Conservation (phyloP, 2,113 vertebrate genomes). For the Telmatochromis sp. region DNA sequence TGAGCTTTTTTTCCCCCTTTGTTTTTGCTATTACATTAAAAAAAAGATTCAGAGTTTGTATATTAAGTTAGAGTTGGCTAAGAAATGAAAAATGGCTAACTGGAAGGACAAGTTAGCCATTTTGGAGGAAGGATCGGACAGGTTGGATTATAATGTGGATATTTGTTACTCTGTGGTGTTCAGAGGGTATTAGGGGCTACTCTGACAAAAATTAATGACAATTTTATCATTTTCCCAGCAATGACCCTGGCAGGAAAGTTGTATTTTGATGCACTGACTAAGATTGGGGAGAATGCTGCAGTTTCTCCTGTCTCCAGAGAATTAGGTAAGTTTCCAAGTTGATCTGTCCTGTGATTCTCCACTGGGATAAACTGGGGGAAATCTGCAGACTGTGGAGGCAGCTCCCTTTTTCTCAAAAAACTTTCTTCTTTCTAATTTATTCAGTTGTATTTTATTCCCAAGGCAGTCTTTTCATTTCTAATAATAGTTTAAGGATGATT, state of each 20-base stretch:
- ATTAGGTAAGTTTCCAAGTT: slow-evolving; percentile 78
- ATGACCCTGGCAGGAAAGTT: slow-evolving; percentile 89
- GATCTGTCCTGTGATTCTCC: neutral
- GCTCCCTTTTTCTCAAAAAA: neutral
- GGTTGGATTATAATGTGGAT: neutral
- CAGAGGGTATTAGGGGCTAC: neutral
- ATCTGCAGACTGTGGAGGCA: neutral
- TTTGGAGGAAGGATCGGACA: neutral
- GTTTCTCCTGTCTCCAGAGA: slow-evolving; percentile 92
- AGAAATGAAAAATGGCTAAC: neutral
- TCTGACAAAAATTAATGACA: neutral
- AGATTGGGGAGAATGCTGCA: slow-evolving; percentile 88
- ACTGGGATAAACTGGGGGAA: neutral
- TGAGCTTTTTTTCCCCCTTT: slow-evolving; percentile 61
- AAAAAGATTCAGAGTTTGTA: neutral
- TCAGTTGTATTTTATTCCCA: neutral
- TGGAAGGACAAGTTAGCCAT: neutral
- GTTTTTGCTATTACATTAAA: neutral
- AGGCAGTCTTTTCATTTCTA: neutral
- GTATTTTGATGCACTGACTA: slow-evolving; percentile 94
- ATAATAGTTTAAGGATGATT: neutral
- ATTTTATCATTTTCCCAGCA: slow-evolving; percentile 63
- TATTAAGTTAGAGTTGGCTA: neutral
- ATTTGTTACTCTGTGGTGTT: neutral
- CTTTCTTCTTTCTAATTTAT: neutral